phyloP scores from a whole-genome alignment of 2,888 invertebrate genomes.

The Calephelis perditalis region DNA sequence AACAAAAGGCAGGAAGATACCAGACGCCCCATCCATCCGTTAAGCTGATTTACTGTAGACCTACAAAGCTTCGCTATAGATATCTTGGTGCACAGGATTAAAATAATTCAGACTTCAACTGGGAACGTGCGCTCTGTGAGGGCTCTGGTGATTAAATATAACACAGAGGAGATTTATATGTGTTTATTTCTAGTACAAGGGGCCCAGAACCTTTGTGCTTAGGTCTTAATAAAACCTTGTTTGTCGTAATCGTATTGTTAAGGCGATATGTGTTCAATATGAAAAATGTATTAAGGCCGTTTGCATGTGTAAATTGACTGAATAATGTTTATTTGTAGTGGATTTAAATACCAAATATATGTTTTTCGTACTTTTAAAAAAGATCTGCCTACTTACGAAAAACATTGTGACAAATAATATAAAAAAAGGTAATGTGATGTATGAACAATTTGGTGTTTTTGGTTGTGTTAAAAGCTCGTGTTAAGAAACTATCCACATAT shows the following conservation, averaged over 20 bases:
- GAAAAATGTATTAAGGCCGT: conserved; percentile 48
- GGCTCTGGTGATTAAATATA: conserved; percentile 69
- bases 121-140: conserved; percentile 63
- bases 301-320: background rate
- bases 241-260: conserved; percentile 59
- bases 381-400: too few relatives aligned
- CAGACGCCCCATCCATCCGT: conserved; percentile 54
- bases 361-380: too few relatives aligned
- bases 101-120: conserved; percentile 65
- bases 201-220: conserved; percentile 46
- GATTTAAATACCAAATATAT: background rate
- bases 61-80: conserved; percentile 59
- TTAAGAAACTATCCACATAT: too few relatives aligned
- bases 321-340: conserved; percentile 18
- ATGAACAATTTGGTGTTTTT: too few relatives aligned
- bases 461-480: too few relatives aligned
- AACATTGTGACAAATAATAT: too few relatives aligned
- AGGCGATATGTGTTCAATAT: conserved; percentile 44
- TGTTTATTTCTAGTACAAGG: conserved; percentile 59
- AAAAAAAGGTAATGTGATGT: too few relatives aligned
- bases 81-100: conserved; percentile 54
- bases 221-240: conserved; percentile 59
- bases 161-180: conserved; percentile 69
- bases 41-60: conserved; percentile 70
- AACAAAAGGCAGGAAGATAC: conserved; percentile 53